Conservation (phyloP, 2,888 invertebrate species). For the Andrena praecox region DNA sequence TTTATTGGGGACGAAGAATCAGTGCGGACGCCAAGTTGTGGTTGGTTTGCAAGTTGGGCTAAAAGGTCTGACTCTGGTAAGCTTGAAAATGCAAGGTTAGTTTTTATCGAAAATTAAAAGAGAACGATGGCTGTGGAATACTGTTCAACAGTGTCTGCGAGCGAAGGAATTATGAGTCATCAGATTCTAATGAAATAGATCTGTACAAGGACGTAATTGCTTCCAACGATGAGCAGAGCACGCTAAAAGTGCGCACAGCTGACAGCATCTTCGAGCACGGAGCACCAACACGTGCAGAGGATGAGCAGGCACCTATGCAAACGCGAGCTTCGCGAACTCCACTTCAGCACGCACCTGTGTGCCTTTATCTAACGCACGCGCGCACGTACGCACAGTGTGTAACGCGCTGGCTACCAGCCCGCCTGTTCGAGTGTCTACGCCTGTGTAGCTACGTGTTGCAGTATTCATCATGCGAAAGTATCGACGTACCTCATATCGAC, state of each 20-base stretch:
- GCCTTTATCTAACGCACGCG: too few relatives aligned
- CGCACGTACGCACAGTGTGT: conserved; percentile 18
- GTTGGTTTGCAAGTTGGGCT: too few relatives aligned
- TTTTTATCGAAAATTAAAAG: too few relatives aligned
- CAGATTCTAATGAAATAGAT: too few relatives aligned
- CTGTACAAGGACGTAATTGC: too few relatives aligned
- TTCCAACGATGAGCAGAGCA: neutral
- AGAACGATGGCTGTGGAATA: too few relatives aligned
- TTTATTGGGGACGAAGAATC: too few relatives aligned
- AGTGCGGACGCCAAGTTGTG: too few relatives aligned
- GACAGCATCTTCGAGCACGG: conserved; percentile 17
- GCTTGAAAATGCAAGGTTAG: too few relatives aligned
- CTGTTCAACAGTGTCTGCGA: too few relatives aligned
- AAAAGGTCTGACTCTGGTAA: too few relatives aligned
- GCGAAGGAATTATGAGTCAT: too few relatives aligned
- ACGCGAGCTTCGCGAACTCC: conserved; percentile 30
- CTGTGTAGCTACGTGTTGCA: conserved; percentile 16
- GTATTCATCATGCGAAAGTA: conserved; percentile 39
- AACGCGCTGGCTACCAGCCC: conserved; percentile 28
- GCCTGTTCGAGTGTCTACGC: conserved; percentile 4
- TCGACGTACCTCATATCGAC: conserved; percentile 43
- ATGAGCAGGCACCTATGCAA: neutral
- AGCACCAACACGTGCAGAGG: conserved; percentile 2
- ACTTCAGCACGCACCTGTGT: conserved; percentile 14
- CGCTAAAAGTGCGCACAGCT: conserved; percentile 5